Base-by-base conservation (phyloP, 1,140 invertebrate genomes). In the Mizuhopecten yessoensis region DNA sequence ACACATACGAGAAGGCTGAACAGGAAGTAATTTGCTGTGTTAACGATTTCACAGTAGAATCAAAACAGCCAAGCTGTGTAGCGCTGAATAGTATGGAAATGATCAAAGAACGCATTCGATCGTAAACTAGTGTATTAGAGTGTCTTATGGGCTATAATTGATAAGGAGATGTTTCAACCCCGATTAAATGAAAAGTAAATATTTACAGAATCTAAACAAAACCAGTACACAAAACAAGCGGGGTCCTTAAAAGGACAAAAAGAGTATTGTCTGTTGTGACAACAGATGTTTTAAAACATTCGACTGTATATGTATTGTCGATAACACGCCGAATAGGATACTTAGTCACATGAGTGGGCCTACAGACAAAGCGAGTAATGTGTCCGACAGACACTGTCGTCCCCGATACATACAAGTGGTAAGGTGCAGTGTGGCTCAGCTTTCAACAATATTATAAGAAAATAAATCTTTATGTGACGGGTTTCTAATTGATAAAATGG, bases 381-480 rank as follows among this genome's bases (percentile, higher is more conserved):
- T 75, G 57, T 75, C 57, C 9, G n/a, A 13, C 57, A 29, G 23
- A 75, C 57, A 75, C 42, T 45, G n/a, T 9, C 57, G 11, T 75
- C n/a, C 57, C 23, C 57, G n/a, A 75, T 29, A 75, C 57, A 75
- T 75, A 5, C n/a, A 29, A n/a, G 23, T 75, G 29, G 57, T 75
- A 75, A 75, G 57, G 57, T 75, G 57, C 57, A 75, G 57, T 7
- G 57, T 17, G n/a, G 1, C 23, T 75, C 57, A 29, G 15, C 57
- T 75, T 75, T 29, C 57, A 75, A 75, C 57, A 75, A 75, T 75
- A 75, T 75, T 75, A 75, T 75, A 75, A 75, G 57, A 75, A 75
- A 75, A 75, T 75, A 75, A 75, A 75, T 75, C 57, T 75, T 75
- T 75, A 75, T 75, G 23, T 75, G 57, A 75, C 57, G 57, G 57